A percentile compares a stretch with the other conserved stretches of the same genome.
These are phyloP conservation scores for Calidris pygmaea DNA, from an alignment of 2,113 vertebrate genomes.

Conservation along the genomic window DNA sequence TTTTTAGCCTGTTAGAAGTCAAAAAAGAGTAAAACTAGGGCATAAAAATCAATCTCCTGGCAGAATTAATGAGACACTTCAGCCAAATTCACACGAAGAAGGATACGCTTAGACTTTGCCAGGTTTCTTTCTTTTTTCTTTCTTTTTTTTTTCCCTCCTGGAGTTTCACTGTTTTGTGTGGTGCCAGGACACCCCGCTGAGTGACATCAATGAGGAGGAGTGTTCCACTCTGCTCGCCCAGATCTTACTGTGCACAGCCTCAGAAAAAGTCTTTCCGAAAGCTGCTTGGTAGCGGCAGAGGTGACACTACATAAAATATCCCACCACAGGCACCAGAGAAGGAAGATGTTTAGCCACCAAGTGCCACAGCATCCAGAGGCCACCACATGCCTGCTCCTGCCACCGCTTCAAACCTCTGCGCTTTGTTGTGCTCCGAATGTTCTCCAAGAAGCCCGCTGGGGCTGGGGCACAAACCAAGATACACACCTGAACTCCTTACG, in stretches of 20 bases:
- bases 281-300: not conserved
- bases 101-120: not conserved
- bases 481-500: not conserved
- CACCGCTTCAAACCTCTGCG: not conserved
- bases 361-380: too few relatives aligned
- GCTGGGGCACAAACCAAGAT: not conserved
- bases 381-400: accelerated
- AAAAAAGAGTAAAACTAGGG: not conserved
- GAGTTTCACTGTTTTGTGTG: not conserved
- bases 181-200: not conserved
- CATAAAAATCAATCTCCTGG: not conserved
- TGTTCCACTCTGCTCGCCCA: accelerated
- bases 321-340: not conserved
- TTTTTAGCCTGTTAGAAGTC: not conserved
- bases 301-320: not conserved
- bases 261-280: accelerated
- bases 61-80: not conserved
- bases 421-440: not conserved
- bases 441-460: not conserved
- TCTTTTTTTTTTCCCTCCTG: too few relatives aligned
- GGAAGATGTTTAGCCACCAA: not conserved
- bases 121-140: not conserved
- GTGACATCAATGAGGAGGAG: not conserved
- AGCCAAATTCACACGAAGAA: not conserved
- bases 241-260: not conserved